Percentiles rank a stretch among this genome's conserved stretches.
These are phyloP conservation scores for Macrosiphum euphorbiae DNA, from an alignment of 2,888 invertebrate genomes.

Conservation along the genomic window DNA sequence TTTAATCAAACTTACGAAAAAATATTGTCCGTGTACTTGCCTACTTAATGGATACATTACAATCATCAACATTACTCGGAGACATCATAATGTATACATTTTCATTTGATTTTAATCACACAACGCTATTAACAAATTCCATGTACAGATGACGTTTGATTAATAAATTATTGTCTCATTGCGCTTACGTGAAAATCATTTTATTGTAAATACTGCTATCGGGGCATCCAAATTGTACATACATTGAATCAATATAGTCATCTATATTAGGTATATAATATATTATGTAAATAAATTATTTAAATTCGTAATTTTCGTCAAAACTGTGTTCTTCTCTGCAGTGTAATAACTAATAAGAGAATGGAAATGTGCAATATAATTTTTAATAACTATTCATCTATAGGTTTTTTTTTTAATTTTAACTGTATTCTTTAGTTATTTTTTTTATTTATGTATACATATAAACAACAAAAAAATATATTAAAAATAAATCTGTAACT, in stretches of 20 bases:
- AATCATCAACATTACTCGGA: not conserved
- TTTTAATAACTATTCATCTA: conserved; percentile 26
- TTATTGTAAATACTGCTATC: not conserved
- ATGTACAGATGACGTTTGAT: not conserved
- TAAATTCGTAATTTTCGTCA: conserved; percentile 27
- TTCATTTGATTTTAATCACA: not conserved
- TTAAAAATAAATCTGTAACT: conserved; percentile 1
- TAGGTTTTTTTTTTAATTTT: conserved; percentile 22
- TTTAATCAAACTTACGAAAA: not conserved
- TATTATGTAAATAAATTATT: conserved; percentile 38
- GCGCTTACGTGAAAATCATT: conserved; percentile 1
- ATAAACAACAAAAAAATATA: not conserved
- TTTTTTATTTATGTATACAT: not conserved
- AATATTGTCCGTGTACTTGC: not conserved
- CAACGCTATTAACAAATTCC: not conserved
- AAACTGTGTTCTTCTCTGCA: conserved; percentile 36
- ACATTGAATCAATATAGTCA: conserved; percentile 6
- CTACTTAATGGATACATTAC: not conserved
- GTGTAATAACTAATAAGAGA: not conserved
- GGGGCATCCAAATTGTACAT: conserved; percentile 34
- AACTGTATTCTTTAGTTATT: conserved; percentile 13
- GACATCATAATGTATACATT: not conserved
- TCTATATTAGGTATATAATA: not conserved
- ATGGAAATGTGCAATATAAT: conserved; percentile 62
- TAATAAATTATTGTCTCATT: conserved; percentile 18